These are phyloP conservation scores for Esox lucius DNA, from an alignment of 2,797 vertebrate genomes.

Conservation along the genomic window DNA sequence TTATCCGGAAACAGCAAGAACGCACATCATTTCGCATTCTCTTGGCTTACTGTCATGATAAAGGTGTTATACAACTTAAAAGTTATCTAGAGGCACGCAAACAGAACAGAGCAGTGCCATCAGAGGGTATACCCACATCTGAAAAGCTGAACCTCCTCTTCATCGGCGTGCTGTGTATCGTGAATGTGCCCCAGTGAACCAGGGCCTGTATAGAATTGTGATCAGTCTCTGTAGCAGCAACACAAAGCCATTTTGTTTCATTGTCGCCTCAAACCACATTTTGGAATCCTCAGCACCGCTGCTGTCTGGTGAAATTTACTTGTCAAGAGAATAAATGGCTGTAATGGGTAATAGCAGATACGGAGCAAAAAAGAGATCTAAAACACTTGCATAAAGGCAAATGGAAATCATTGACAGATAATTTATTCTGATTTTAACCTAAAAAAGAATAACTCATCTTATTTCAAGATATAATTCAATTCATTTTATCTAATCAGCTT, in stretches of 20 bases:
- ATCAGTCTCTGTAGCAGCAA: conserved; percentile 5
- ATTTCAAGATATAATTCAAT: too few species aligned
- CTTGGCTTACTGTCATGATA: not conserved
- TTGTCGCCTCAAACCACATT: conserved; percentile 4
- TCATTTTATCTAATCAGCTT: too few species aligned
- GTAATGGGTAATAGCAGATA: conserved; percentile 10
- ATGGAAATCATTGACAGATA: too few species aligned
- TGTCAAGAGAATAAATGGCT: not conserved
- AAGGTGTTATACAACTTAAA: not conserved
- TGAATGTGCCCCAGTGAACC: not conserved
- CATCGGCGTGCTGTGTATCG: not conserved
- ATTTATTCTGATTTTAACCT: too few species aligned
- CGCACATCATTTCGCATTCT: not conserved
- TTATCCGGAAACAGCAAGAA: not conserved
- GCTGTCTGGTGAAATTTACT: conserved; percentile 2
- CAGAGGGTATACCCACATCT: not conserved
- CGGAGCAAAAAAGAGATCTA: not conserved
- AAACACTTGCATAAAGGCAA: too few species aligned
- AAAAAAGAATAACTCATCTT: too few species aligned
- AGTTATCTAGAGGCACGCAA: not conserved
- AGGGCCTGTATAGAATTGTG: not conserved
- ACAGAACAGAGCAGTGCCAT: not conserved
- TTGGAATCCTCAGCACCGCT: conserved; percentile 16
- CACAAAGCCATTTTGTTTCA: not conserved
- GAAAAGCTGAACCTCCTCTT: not conserved